Evolutionary conservation across 2,113 vertebrate genomes (phyloP).

Genomic region (Dromaius novaehollandiae): DNA sequence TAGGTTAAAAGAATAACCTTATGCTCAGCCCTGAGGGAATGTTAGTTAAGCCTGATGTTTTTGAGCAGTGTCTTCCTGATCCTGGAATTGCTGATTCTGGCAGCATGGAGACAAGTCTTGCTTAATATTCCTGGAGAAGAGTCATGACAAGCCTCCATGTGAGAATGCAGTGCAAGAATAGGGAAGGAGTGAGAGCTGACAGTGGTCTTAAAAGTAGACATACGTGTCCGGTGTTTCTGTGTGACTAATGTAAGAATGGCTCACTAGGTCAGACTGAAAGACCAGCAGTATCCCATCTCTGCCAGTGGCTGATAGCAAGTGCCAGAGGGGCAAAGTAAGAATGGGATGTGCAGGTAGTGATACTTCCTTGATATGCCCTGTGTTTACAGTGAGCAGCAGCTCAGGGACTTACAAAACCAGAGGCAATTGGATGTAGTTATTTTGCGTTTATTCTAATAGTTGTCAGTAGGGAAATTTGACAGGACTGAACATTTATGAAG

Average conservation of each 20-base stretch:
- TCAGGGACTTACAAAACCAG: too few relatives aligned
- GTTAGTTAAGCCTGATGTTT: background rate
- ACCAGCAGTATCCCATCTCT: background rate
- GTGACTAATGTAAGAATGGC: background rate
- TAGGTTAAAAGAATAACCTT: background rate
- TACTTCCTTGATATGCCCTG: background rate
- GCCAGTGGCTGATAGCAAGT: fast-evolving
- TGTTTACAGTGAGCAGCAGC: background rate
- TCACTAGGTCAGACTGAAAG: background rate
- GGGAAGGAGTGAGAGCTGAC: background rate
- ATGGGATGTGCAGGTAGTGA: too few relatives aligned
- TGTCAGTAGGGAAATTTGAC: background rate
- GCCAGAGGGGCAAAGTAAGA: background rate
- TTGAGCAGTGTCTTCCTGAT: background rate
- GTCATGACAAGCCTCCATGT: background rate
- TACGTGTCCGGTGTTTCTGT: background rate
- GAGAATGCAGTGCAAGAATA: background rate
- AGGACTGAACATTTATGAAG: background rate
- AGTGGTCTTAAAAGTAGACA: background rate
- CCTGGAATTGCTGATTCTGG: background rate
- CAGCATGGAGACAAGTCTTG: background rate
- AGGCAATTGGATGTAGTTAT: background rate
- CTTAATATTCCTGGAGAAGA: background rate
- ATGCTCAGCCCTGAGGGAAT: background rate
- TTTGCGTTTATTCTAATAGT: background rate